These are phyloP conservation scores for Malurus leucopterus DNA, from an alignment of 2,797 vertebrate genomes.

Conservation along the genomic window DNA sequence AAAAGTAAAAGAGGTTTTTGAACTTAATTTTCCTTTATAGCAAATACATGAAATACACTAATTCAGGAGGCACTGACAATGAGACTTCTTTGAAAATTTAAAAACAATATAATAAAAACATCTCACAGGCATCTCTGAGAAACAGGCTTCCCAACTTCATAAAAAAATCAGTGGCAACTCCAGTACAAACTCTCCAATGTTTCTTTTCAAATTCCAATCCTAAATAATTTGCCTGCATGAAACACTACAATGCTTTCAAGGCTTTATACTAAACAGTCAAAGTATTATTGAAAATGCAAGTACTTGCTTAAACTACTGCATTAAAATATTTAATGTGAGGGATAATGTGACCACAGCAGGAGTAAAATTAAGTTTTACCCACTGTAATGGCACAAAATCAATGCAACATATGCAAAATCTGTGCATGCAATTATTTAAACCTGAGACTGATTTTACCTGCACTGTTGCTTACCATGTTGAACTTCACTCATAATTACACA, in stretches of 20 bases:
- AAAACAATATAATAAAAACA: background rate
- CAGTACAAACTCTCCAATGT: background rate
- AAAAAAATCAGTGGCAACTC: background rate
- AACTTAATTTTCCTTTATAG: background rate
- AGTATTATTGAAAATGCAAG: background rate
- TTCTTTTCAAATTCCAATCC: background rate
- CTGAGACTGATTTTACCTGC: background rate
- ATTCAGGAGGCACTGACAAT: background rate
- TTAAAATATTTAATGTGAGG: background rate
- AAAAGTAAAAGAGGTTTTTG: background rate
- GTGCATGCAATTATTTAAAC: background rate
- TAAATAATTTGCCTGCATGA: background rate
- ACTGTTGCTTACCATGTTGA: background rate
- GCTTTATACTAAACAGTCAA: background rate
- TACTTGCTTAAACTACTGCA: background rate
- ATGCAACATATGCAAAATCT: background rate
- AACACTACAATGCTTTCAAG: background rate
- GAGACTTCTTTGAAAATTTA: background rate
- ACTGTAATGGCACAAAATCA: background rate
- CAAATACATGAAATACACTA: background rate
- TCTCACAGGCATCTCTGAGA: background rate
- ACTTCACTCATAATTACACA: background rate
- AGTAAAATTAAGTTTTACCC: background rate
- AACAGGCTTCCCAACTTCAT: background rate
- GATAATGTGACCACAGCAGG: background rate